Evolutionary conservation across 2,113 vertebrate species (phyloP).

Genomic region (Mellivora capensis): DNA sequence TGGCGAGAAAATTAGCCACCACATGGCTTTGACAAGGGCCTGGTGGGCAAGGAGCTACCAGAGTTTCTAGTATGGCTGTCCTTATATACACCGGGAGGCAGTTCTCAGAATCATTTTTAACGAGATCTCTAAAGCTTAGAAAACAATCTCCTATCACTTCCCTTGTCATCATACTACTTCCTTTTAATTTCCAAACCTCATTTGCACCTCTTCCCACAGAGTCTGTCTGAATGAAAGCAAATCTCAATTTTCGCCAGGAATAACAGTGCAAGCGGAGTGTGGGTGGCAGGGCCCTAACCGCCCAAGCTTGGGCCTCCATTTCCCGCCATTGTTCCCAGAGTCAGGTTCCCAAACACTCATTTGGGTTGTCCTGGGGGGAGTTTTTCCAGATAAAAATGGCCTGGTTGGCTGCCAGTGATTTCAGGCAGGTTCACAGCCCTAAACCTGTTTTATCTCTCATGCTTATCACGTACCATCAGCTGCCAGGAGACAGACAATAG

Average conservation of each 20-base stretch:
- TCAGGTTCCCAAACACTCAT: slow-evolving; percentile 42
- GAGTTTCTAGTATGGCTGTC: neutral
- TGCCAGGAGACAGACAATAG: slow-evolving; percentile 74
- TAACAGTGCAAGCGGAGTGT: slow-evolving; percentile 65
- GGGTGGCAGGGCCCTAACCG: slow-evolving; percentile 48
- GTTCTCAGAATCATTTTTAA: neutral
- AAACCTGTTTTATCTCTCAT: slow-evolving; percentile 49
- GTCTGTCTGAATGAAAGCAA: slow-evolving; percentile 31
- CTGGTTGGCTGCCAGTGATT: slow-evolving; percentile 71
- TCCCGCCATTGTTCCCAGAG: slow-evolving; percentile 68
- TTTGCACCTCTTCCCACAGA: slow-evolving; percentile 65
- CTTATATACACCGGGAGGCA: neutral
- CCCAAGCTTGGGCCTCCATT: slow-evolving; percentile 42
- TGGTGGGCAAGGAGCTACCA: neutral
- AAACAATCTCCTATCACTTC: slow-evolving; percentile 58
- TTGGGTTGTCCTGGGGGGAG: slow-evolving; percentile 53
- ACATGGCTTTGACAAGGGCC: neutral
- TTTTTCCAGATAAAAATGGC: slow-evolving; percentile 72
- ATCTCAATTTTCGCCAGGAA: slow-evolving; percentile 57
- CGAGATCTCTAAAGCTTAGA: slow-evolving; percentile 36
- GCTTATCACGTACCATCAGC: slow-evolving; percentile 66
- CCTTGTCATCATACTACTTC: slow-evolving; percentile 55
- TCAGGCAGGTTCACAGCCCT: slow-evolving; percentile 66
- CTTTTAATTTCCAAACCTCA: slow-evolving; percentile 54
- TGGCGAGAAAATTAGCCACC: neutral